Evolutionary conservation across 1,140 invertebrate genomes (phyloP).

Genomic region (Caenorhabditis remanei): DNA sequence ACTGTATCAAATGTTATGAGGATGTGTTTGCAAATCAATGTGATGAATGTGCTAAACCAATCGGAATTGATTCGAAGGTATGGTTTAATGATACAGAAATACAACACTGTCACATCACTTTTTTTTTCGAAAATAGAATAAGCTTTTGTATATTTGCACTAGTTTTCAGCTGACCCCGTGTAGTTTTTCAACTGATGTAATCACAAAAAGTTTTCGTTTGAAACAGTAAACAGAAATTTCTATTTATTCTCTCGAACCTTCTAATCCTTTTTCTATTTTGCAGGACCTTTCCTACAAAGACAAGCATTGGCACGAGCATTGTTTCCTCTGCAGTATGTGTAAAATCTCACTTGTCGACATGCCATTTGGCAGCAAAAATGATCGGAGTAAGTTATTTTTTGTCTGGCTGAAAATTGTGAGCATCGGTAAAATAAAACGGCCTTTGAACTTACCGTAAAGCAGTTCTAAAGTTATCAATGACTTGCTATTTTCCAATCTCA

Average conservation of each 20-base stretch:
- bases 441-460: too few relatives aligned
- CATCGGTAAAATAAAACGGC: background rate
- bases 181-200: background rate
- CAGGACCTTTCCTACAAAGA: conserved; percentile 99
- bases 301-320: conserved; percentile 98
- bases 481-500: too few relatives aligned
- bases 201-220: background rate
- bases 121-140: background rate
- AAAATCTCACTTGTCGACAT: conserved; percentile 96
- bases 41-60: conserved; percentile 96
- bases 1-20: conserved; percentile 99
- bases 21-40: conserved; percentile 97
- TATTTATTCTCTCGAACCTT: background rate
- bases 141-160: conserved; percentile 17
- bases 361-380: conserved; percentile 95
- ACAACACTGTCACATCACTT: too few relatives aligned
- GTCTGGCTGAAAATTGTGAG: background rate
- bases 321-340: conserved; percentile 98
- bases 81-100: background rate
- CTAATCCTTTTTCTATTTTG: conserved; percentile 74
- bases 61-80: conserved; percentile 99
- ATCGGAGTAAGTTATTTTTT: conserved; percentile 82
- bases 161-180: background rate
- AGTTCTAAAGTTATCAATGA: too few relatives aligned
- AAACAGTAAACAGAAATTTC: background rate